These are phyloP conservation scores for Agrochola litura DNA, from an alignment of 2,888 invertebrate genomes.

Conservation along the genomic window DNA sequence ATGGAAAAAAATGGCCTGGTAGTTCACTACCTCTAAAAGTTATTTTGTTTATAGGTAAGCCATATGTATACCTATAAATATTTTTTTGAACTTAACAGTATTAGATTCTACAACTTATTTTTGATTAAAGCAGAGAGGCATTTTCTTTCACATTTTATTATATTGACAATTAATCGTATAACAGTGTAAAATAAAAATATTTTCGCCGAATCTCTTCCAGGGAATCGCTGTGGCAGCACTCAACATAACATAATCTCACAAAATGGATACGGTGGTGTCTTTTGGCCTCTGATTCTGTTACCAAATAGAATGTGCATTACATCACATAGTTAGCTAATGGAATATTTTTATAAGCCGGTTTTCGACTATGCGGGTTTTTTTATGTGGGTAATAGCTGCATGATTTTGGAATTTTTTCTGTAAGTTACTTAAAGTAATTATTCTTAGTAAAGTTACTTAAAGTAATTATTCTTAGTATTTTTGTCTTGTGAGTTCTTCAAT, in stretches of 20 bases:
- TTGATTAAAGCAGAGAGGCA: neutral
- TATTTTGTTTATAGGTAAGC: neutral
- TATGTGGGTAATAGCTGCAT: constrained; percentile 43
- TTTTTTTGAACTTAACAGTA: neutral
- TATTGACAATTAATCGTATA: neutral
- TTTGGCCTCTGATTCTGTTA: constrained; percentile 76
- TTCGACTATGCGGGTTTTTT: constrained; percentile 60
- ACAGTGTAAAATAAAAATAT: neutral
- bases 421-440: neutral
- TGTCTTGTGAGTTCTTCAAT: no score
- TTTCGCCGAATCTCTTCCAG: constrained; percentile 60
- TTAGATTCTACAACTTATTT: neutral
- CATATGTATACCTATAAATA: no score
- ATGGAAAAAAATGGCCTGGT: neutral
- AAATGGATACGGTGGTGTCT: constrained; percentile 76
- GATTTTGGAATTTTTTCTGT: neutral
- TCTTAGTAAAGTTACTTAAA: neutral
- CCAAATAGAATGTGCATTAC: constrained; percentile 73
- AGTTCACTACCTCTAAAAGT: neutral
- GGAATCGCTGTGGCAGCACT: constrained; percentile 40
- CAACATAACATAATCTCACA: constrained; percentile 74
- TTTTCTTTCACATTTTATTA: neutral
- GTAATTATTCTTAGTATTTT: neutral
- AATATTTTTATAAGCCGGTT: constrained; percentile 65
- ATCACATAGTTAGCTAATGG: constrained; percentile 78